phyloP scores from a whole-genome alignment of 2,797 vertebrate genomes.

The Vireo griseus region DNA sequence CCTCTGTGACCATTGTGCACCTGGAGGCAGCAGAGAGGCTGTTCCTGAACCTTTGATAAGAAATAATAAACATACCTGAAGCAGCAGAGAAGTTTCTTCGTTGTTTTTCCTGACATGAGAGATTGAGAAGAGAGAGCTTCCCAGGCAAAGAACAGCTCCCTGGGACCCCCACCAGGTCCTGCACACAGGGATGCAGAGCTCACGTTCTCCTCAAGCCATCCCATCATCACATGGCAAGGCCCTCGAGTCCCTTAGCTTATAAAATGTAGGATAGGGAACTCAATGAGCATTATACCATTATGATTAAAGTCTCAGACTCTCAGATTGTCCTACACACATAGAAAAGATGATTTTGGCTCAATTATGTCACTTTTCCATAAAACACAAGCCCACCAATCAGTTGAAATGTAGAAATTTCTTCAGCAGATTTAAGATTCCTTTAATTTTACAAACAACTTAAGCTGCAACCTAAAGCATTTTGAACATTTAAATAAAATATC shows the following conservation, averaged over 20 bases:
- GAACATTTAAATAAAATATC: background rate
- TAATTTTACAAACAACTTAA: background rate
- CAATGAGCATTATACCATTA: rapidly evolving
- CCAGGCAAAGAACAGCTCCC: no score
- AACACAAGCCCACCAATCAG: background rate
- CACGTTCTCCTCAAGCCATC: background rate
- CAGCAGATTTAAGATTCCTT: background rate
- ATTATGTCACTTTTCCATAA: background rate
- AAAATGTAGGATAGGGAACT: background rate
- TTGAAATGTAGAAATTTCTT: background rate
- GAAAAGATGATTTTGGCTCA: background rate
- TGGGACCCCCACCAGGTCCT: no score
- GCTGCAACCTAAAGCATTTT: background rate
- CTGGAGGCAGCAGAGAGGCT: no score
- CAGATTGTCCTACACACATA: background rate
- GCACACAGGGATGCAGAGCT: background rate
- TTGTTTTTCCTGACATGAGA: no score
- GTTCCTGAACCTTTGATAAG: no score
- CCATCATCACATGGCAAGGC: background rate
- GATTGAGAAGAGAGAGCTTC: no score
- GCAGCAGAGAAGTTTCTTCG: no score
- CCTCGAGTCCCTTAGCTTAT: background rate
- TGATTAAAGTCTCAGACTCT: background rate
- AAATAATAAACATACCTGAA: no score
- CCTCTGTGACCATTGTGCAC: no score